Conservation (phyloP, 2,888 invertebrate species). For the Caenorhabditis panamensis region DNA sequence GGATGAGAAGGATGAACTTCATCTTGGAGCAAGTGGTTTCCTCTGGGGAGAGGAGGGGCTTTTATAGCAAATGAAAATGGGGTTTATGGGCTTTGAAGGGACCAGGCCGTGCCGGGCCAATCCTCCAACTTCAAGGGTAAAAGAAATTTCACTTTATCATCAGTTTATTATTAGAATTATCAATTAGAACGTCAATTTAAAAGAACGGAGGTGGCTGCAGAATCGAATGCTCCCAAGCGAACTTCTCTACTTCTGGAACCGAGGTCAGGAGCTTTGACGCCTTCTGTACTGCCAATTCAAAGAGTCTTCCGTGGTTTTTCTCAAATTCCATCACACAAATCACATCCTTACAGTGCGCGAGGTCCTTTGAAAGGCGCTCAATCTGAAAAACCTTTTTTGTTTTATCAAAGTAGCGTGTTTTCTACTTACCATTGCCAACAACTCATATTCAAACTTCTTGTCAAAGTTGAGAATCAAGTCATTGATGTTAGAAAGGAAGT, state of each 20-base stretch:
- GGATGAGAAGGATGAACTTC: too few relatives aligned
- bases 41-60: too few relatives aligned
- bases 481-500: conserved; percentile 16
- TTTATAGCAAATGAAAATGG: too few relatives aligned
- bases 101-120: too few relatives aligned
- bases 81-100: too few relatives aligned
- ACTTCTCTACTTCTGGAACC: conserved; percentile 21
- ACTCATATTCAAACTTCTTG: conserved; percentile 2
- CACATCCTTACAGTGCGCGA: conserved; percentile 33
- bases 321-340: conserved; percentile 44
- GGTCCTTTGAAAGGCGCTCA: conserved; percentile 1
- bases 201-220: conserved; percentile 33
- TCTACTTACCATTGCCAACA: conserved; percentile 24
- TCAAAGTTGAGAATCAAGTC: conserved; percentile 23
- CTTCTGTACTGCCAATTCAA: conserved; percentile 22
- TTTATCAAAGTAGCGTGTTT: too few relatives aligned
- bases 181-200: neutral
- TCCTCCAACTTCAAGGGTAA: too few relatives aligned
- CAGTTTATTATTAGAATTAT: neutral
- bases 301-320: conserved; percentile 1
- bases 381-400: too few relatives aligned
- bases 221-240: conserved; percentile 26
- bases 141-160: too few relatives aligned
- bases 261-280: conserved; percentile 7
- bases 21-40: too few relatives aligned